Evolutionary conservation across 2,113 vertebrate genomes (phyloP), one percentile per base, ranked within the genome.

Genomic region (Malaclemys terrapin): DNA sequence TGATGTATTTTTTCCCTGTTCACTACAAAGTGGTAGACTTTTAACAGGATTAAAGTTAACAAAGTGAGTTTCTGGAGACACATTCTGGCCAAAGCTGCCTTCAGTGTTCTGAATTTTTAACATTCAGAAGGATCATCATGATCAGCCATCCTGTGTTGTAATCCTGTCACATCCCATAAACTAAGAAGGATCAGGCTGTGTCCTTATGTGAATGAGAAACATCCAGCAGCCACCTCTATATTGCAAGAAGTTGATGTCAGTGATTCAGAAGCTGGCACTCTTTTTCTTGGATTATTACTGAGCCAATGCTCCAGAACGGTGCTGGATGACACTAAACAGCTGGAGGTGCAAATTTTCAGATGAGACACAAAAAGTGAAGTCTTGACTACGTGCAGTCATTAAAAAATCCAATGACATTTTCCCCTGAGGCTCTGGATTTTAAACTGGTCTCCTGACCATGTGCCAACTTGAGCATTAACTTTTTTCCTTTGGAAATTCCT

Each of bases 91-190:
- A 57, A 4, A 53, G 8, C 89, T 85, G 84, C 20, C 80, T 49
- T 25, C 2, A 25, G 24, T 65, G 20, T 2, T 6, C 27, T 24
- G 20, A 83, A 22, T 79, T 82, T 91, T 87, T 80, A 13, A 52
- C 31, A 35, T 17, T 47, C 72, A 75, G 79, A 47, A 79, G 47
- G 35, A 8, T 27, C 0, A 0, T 8, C 82, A 12, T 8, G 6
- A 4, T 3, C 27, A 20, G 11, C 27, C 16, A 20, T 0, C 0
- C 62, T 19, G n/a, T 17, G 47, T 27, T 91, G 38, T 56, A 89
- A 93, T 79, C 3, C 27, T 93, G 11, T 1, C 6, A 14, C 29
- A 35, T 42, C 7, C 25, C 19, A 22, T 10, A 83, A 47, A 14
- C 5, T 80, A 54, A 49, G 84, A 42, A 27, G 82, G 38, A 42